Conservation (phyloP, 2,797 vertebrate genomes). For the Helostoma temminkii region DNA sequence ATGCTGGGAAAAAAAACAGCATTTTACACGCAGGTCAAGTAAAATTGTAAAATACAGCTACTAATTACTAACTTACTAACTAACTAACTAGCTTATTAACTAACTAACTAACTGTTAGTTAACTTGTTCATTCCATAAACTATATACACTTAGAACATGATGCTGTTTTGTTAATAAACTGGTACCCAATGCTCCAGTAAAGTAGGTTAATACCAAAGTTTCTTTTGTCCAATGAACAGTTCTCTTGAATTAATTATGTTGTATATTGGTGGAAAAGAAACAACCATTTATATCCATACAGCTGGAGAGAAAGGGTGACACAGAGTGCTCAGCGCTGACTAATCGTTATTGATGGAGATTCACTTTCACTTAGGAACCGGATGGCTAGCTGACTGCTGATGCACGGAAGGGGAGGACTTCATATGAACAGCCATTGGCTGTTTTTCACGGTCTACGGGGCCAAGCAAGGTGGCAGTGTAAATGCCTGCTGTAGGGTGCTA, state of each 20-base stretch:
- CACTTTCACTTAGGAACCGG: slow-evolving; percentile 67
- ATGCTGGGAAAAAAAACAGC: slow-evolving; percentile 32
- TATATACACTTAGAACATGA: slow-evolving; percentile 9
- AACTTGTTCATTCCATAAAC: slow-evolving; percentile 31
- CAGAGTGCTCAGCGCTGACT: slow-evolving; percentile 56
- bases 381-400: slow-evolving; percentile 63
- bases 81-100: too few relatives aligned
- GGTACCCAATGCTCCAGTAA: slow-evolving; percentile 14
- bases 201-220: slow-evolving; percentile 38
- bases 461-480: slow-evolving; percentile 57
- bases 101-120: too few relatives aligned
- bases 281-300: slow-evolving; percentile 72
- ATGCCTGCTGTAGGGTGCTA: slow-evolving; percentile 30
- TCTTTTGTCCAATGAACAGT: slow-evolving; percentile 45
- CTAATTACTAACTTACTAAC: too few relatives aligned
- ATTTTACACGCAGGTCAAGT: slow-evolving; percentile 39
- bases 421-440: slow-evolving; percentile 47
- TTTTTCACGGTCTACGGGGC: slow-evolving; percentile 60
- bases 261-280: slow-evolving; percentile 59
- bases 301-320: slow-evolving; percentile 58
- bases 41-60: too few relatives aligned
- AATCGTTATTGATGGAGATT: slow-evolving; percentile 81
- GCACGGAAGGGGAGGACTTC: slow-evolving; percentile 33
- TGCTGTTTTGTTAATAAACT: slow-evolving; percentile 23
- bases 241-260: slow-evolving; percentile 64